Evolutionary conservation across 2,888 invertebrate species (phyloP), one percentile per base, ranked within the genome.

Genomic region (Prosapia bicincta): DNA sequence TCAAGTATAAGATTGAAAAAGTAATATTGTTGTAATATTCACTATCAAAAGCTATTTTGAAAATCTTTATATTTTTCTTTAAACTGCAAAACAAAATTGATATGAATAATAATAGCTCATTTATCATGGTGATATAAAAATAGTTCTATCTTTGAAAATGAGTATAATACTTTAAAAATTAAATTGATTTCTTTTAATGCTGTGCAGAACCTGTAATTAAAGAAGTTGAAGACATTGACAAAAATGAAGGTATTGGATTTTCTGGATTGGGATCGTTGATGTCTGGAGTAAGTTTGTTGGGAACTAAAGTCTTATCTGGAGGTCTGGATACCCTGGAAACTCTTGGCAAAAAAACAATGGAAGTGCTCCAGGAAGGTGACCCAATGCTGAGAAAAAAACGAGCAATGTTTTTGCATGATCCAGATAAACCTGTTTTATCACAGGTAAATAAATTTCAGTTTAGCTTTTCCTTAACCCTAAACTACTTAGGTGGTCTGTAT

Each of bases 291-390:
- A 10, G 93, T 92, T 28, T 69, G 25, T 69, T 78, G 68, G 89
- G 93, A 1, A 89, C 88, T 70, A 92, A 91, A 86, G 94, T 95
- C 0, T 88, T 95, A 79, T 88, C 90, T 20, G 93, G 93, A 0
- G 94, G 95, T 24, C 85, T 95, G 26, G 97, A 95, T 83, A 97
- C 97, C 0, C 85, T 98, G 69, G 98, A 98, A 85, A 92, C 93
- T 0, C 94, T 98, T 79, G 98, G 98, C 7, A 97, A 97, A 84
- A 97, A 97, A 84, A 98, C 97, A 0, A 96, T 97, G 92, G 93
- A 95, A 83, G 95, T 95, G 0, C 85, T 97, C 0, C 96, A 96
- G 84, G 96, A 97, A 76, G 96, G 96, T 28, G 97, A 97, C 85
- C 96, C 96, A 0, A 94, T 96, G 0, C 85, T 96, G 20, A 93